These are phyloP conservation scores for Drosophila testacea DNA, from an alignment of 2,888 invertebrate genomes.

Conservation along the genomic window DNA sequence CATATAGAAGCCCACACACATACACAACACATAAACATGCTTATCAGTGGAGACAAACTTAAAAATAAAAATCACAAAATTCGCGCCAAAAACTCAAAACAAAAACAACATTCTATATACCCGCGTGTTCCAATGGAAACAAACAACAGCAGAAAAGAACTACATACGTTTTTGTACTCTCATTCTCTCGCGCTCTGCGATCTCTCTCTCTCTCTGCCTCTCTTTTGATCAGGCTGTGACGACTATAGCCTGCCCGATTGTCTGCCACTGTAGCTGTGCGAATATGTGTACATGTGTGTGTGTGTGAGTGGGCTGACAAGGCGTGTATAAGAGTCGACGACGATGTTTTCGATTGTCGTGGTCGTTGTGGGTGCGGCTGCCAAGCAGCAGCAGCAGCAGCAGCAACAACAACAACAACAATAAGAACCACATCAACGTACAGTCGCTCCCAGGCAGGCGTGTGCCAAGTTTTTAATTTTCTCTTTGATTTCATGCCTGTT, in stretches of 20 bases:
- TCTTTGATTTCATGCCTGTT: constrained; percentile 35
- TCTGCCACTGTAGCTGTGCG: constrained; percentile 36
- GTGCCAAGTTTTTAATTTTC: constrained; percentile 62
- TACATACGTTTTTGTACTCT: background rate
- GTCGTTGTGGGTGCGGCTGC: constrained; percentile 69
- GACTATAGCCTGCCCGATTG: constrained; percentile 43
- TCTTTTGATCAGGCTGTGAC: constrained; percentile 10
- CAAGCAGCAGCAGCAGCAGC: constrained; percentile 40
- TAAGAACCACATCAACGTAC: constrained; percentile 55
- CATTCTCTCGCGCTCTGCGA: background rate
- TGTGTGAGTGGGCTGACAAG: constrained; percentile 57
- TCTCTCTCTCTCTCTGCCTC: constrained; percentile 6
- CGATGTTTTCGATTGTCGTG: constrained; percentile 42
- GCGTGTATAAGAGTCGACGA: constrained; percentile 66
- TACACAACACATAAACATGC: constrained; percentile 23
- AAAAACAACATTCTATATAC: constrained; percentile 40
- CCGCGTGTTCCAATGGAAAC: constrained; percentile 47
- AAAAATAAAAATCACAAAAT: constrained; percentile 67
- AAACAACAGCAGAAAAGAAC: constrained; percentile 39
- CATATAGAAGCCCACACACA: constrained; percentile 12
- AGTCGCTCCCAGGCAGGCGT: constrained; percentile 64
- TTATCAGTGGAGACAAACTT: constrained; percentile 66
- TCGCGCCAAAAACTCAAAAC: constrained; percentile 68
- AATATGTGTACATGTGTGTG: constrained; percentile 2
- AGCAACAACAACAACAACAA: constrained; percentile 38